Evolutionary conservation across 2,113 vertebrate genomes (phyloP), one percentile per base, ranked within the genome.

Genomic region (Alligator sinensis): DNA sequence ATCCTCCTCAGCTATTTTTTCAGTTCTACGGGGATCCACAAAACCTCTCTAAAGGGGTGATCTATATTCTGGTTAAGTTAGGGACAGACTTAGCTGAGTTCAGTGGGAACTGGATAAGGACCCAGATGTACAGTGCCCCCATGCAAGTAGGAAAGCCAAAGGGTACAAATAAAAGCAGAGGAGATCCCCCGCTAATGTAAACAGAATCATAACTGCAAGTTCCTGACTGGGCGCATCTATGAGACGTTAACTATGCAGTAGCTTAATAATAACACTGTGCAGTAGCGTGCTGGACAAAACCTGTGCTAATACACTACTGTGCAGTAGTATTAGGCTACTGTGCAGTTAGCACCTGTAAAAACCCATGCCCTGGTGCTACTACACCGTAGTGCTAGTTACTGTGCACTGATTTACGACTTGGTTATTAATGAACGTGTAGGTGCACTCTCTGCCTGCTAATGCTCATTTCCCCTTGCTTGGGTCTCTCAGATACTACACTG

Each of bases 401-500:
- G 47, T 47, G 47, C 47, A 47, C 9, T 47, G 47, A 47, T 47
- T 47, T 47, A 47, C 47, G 7, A 47, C 7, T 9, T 47, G 47
- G 47, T 47, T 47, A 47, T 47, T 47, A 47, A 47, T 47, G 47
- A 47, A 47, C 9, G 47, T 47, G 47, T 47, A 47, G 47, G 58
- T 64, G 90, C 80, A 47, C 47, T 25, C 70, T 84, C 84, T 84
- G 70, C 92, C 34, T 82, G 76, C 62, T 92, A 96, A 89, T 89
- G 30, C 92, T 72, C 17, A 19, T 38, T 80, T 95, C 94, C 47
- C 7, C 47, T 92, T 93, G 17, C 19, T 38, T 91, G 18, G 68
- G 58, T 80, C 72, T 92, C 85, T 77, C 87, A 89, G 94, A 91
- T 77, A 90, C 78, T n/a, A 89, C 75, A 63, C 79, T 70, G 34